phyloP scores from a whole-genome alignment of 92 coral and sea anemone genomes.

The Paramuricea clavata region DNA sequence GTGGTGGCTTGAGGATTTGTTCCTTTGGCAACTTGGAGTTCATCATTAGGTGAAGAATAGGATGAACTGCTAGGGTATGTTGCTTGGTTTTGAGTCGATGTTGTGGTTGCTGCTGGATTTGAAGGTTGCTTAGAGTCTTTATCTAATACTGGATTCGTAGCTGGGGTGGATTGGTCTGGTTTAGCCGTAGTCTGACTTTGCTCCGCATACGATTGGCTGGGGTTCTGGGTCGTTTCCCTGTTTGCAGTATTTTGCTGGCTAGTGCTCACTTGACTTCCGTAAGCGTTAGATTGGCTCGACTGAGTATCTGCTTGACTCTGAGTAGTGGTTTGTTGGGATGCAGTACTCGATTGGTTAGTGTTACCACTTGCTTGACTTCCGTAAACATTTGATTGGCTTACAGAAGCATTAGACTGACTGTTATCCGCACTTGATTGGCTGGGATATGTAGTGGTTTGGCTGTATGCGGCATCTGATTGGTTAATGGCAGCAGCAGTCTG shows the following conservation, averaged over 20 bases:
- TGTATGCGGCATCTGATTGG: background rate
- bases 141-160: background rate
- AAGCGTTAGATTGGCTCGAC: conserved; percentile 20
- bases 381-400: background rate
- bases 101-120: background rate
- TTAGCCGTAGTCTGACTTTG: background rate
- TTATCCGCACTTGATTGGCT: conserved; percentile 3
- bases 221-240: background rate
- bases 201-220: background rate
- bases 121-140: conserved; percentile 11
- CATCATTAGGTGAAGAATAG: conserved; percentile 6
- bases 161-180: background rate
- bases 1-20: background rate
- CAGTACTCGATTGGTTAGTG: background rate
- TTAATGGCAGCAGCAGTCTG: background rate
- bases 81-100: background rate
- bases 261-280: background rate
- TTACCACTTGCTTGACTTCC: background rate
- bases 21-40: background rate
- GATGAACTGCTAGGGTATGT: background rate
- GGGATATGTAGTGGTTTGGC: background rate
- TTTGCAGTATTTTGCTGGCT: background rate
- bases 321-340: background rate
- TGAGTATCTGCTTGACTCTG: background rate
- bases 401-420: background rate